Percentiles rank a stretch among this genome's conserved stretches.
Evolutionary conservation across 1,140 invertebrate genomes (phyloP).

Genomic region (Camponotus pennsylvanicus): DNA sequence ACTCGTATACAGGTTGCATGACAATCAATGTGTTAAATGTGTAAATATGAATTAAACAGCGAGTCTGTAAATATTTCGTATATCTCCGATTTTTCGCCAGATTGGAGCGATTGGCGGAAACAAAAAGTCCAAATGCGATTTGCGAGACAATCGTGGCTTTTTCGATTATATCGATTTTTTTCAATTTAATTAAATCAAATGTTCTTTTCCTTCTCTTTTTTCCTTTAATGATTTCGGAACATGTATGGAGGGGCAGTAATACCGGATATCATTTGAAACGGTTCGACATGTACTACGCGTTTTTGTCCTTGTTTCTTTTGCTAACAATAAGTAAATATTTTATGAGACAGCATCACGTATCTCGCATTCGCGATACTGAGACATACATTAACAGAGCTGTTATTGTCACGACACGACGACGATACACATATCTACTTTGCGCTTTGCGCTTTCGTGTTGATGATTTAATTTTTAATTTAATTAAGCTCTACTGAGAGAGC

Average conservation of each 20-base stretch:
- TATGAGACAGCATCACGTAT: conserved; percentile 21
- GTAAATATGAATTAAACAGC: background rate
- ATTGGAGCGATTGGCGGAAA: background rate
- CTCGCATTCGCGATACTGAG: conserved; percentile 16
- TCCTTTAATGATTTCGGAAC: conserved; percentile 53
- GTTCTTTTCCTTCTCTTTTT: conserved; percentile 8
- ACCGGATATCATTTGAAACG: conserved; percentile 48
- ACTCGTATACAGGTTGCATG: too few relatives aligned
- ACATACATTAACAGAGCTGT: conserved; percentile 78
- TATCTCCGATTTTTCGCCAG: background rate
- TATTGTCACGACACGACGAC: conserved; percentile 80
- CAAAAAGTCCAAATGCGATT: background rate
- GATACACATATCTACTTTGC: conserved; percentile 79
- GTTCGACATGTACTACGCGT: conserved; percentile 55
- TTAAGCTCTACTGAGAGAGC: conserved; percentile 4
- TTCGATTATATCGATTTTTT: conserved; percentile 37
- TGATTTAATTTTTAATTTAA: conserved; percentile 57
- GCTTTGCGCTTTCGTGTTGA: conserved; percentile 61
- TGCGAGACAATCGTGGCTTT: conserved; percentile 1
- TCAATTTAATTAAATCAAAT: conserved; percentile 11
- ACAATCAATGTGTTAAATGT: background rate
- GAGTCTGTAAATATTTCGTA: conserved; percentile 27
- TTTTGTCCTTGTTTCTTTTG: conserved; percentile 62
- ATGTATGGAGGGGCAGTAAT: conserved; percentile 59
- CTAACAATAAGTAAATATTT: conserved; percentile 16